Base-by-base conservation (phyloP, 2,888 invertebrate species). In the Eupelmus urozonus region DNA sequence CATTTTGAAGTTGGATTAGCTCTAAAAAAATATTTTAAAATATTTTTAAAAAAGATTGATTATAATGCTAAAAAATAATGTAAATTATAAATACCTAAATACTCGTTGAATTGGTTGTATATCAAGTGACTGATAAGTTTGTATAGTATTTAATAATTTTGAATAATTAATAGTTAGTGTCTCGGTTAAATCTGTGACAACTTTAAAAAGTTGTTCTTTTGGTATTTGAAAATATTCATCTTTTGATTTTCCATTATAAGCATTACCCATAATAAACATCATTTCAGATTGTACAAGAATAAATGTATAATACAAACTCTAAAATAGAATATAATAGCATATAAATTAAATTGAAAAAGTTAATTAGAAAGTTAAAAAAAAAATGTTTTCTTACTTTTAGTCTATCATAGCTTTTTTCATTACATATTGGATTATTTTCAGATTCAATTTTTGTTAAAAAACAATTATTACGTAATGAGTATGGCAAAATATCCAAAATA, bases 201-300 rank as follows among this genome's bases (percentile, higher is more conserved):
- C 82, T 20, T 78, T 62, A 34, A 73, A 75, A 27, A 89, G 69
- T 78, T 83, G 82, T 2, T 76, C 69, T 73, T 85, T 82, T 29
- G 84, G 82, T 69, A 85, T 81, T 45, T 29, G 78, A 27, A 49
- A 80, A 45, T 51, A 40, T 29, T 62, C 51, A 13, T 79, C 62
- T 82, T 82, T 82, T 23, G 77, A 81, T 51, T 82, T 76, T 16
- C 72, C 80, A 63, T 84, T 80, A 34, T 87, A 87, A 25, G 85
- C 82, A 42, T 84, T 78, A 27, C 87, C 87, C 70, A 89, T 66
- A 53, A 88, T 81, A 60, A 86, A 80, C 70, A 89, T 79, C 83
- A 85, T 84, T 73, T 89, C 88, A 13, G 89, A 89, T 79, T 89
- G 89, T 3, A 83, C 82, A n/a, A 89, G 82, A 49, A 89, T 81